These are phyloP conservation scores for Cryptus viduatorius DNA, from an alignment of 2,888 invertebrate species.

Conservation along the genomic window DNA sequence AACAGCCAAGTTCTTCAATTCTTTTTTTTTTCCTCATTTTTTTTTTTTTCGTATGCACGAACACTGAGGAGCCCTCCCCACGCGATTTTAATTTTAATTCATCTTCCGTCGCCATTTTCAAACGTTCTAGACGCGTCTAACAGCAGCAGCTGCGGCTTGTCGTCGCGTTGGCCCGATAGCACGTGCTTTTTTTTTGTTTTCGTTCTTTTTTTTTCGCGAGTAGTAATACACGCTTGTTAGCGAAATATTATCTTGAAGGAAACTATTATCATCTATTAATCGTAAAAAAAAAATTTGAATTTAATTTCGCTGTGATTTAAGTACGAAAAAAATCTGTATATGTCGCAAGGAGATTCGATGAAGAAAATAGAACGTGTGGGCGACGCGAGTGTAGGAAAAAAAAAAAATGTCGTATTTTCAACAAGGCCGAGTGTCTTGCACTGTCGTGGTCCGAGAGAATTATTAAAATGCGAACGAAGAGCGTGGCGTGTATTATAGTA, in stretches of 20 bases:
- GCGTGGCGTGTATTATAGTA: constrained; percentile 23
- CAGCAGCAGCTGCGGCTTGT: constrained; percentile 47
- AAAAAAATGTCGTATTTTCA: constrained; percentile 1
- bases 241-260: background rate
- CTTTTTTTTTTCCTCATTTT: background rate
- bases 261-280: background rate
- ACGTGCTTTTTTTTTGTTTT: constrained; percentile 42
- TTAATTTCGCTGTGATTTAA: background rate
- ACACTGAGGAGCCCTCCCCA: constrained; percentile 39
- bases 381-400: constrained; percentile 1
- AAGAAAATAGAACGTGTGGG: constrained; percentile 5
- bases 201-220: background rate
- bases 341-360: background rate
- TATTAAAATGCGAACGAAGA: constrained; percentile 61
- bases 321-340: background rate
- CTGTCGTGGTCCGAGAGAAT: constrained; percentile 33
- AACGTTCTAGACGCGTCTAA: constrained; percentile 1
- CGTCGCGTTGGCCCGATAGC: constrained; percentile 49
- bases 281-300: background rate
- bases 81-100: constrained; percentile 66
- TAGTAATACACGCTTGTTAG: background rate
- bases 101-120: constrained; percentile 32
- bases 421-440: constrained; percentile 13
- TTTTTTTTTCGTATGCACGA: constrained; percentile 5
- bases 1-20: constrained; percentile 28